Evolutionary conservation across 2,888 invertebrate species (phyloP), one percentile per base, ranked within the genome.

Genomic region (Tiphia femorata): DNA sequence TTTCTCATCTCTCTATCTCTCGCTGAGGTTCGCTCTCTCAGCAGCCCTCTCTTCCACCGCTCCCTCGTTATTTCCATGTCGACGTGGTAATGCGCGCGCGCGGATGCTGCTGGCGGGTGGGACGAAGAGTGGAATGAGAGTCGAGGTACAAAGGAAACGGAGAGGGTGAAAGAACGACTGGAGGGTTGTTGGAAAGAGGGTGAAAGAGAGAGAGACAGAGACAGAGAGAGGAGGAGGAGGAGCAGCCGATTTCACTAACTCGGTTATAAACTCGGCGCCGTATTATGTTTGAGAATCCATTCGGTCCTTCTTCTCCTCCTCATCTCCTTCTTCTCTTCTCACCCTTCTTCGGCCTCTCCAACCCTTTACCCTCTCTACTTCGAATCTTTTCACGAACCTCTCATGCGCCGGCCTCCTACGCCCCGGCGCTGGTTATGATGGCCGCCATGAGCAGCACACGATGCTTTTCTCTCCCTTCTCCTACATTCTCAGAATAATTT

Each of bases 261-360:
- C 66, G 72, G 76, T 77, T 78, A 78, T 77, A 77, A 77, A 78
- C 72, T 77, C 72, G 67, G 69, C 70, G 66, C 71, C 69, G 56
- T 77, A 78, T 78, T 77, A 78, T 68, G 57, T 51, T 60, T 58
- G 51, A 54, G 62, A 52, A 68, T 65, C 67, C 59, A 53, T 51
- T 19, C n/a, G n/a, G 42, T 37, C 42, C 57, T 51, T 51, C 46
- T 23, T 46, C 48, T 54, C 44, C 47, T 27, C 40, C 42, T 23
- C 19, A 20, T 33, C 48, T 1, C 44, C 47, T 21, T 27, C 49
- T 49, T 37, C 49, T 49, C 42, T 49, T 42, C 5, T n/a, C 41
- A 17, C 33, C 53, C 44, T 50, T 49, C 57, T 51, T 38, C 50
- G 41, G 57, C 54, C 43, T n/a, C n/a, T n/a, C n/a, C n/a, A n/a